These are phyloP conservation scores for Galendromus occidentalis DNA, from an alignment of 1,140 invertebrate species.

Conservation along the genomic window DNA sequence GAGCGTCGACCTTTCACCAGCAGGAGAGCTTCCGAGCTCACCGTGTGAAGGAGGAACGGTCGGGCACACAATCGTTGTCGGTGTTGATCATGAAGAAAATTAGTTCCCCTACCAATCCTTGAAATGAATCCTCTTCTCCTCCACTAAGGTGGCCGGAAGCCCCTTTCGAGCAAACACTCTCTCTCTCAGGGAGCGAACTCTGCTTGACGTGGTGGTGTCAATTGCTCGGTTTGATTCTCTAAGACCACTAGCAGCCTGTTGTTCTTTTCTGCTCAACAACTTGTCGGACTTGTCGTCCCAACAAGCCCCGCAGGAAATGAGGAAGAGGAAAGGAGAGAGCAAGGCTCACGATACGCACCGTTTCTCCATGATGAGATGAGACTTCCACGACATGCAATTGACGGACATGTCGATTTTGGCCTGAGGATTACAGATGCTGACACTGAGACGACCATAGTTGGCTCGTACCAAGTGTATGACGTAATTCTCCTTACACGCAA, in stretches of 20 bases:
- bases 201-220: no score
- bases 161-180: no score
- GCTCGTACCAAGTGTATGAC: constrained; percentile 76
- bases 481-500: constrained; percentile 64
- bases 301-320: not conserved
- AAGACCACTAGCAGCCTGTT: not conserved
- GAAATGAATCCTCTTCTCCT: no score
- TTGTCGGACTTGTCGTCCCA: not conserved
- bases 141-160: no score
- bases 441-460: constrained; percentile 86
- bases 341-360: constrained; percentile 24
- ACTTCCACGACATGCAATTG: constrained; percentile 65
- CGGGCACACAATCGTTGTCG: no score
- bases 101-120: no score
- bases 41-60: no score
- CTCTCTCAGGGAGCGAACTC: no score
- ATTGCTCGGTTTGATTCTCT: not conserved
- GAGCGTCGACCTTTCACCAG: no score
- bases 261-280: not conserved
- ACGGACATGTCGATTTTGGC: constrained; percentile 87
- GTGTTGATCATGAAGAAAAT: no score
- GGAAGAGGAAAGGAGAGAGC: not conserved
- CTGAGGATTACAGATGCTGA: constrained; percentile 87
- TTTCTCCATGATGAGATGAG: constrained; percentile 31
- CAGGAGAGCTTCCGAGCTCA: no score